Base-by-base conservation (phyloP, 2,113 vertebrate species). In the Carollia perspicillata region DNA sequence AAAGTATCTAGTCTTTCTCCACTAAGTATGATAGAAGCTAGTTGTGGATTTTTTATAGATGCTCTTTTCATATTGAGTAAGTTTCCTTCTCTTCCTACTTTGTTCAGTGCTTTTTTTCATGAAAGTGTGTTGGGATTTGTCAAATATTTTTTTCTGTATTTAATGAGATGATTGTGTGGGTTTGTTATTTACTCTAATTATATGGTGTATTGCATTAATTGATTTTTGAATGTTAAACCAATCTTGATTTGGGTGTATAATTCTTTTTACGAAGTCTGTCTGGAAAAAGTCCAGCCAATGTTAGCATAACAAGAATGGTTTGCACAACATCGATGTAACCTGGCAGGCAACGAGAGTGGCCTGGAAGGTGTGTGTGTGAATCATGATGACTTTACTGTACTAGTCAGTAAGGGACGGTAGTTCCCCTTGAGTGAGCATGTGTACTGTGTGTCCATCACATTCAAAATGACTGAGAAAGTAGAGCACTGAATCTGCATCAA, bases 161-260 rank as follows among this genome's bases (percentile, higher is more conserved):
- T 90, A 96, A 69, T 84, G 30, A 88, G 58, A 78, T 85, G 33
- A 55, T 68, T 7, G 22, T 55, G 23, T 79, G 63, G 53, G 5
- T 63, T 89, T 95, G 1, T 44, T 79, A 83, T 91, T 74, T 63
- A 89, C 75, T 88, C n/a, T 53, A 30, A n/a, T 75, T 10, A 84
- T 94, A 80, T 63, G 13, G 26, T 53, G 1, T 63, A 65, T 60
- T 77, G 35, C 20, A 80, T 93, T 89, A 77, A 58, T 77, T 91
- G 37, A 71, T 84, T 94, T 90, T 94, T 53, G 58, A 92, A 68
- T 60, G 53, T 58, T 58, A 90, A 94, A 72, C 23, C 26, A 95
- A 89, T 28, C 60, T 93, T 93, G 60, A n/a, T 85, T 89, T 22
- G 55, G 33, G 13, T 28, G 2, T 86, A n/a, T 79, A 90, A 33